phyloP scores from a whole-genome alignment of 1,140 invertebrate genomes.

The Polyergus mexicanus region DNA sequence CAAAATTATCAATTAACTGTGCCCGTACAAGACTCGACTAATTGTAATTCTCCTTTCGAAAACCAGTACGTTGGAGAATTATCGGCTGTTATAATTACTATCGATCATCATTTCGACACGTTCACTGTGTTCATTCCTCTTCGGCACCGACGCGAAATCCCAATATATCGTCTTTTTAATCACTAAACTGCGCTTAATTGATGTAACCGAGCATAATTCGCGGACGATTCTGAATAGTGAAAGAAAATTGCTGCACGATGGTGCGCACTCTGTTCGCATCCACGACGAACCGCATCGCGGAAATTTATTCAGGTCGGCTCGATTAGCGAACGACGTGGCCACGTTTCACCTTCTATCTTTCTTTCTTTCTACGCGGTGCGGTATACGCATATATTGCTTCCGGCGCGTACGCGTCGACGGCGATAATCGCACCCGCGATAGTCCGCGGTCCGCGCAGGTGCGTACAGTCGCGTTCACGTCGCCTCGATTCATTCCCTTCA shows the following conservation, averaged over 20 bases:
- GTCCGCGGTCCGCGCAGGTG: constrained; percentile 40
- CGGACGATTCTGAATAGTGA: not conserved
- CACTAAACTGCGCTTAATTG: not conserved
- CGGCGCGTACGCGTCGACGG: constrained; percentile 35
- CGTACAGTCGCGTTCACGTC: not conserved
- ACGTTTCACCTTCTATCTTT: constrained; percentile 43
- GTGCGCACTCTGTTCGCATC: not conserved
- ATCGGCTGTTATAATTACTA: not conserved
- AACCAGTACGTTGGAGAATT: too few species aligned
- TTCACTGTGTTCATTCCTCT: not conserved
- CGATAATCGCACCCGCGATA: constrained; percentile 53
- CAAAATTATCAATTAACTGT: constrained; percentile 9
- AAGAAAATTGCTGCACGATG: constrained; percentile 6
- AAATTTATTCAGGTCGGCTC: not conserved
- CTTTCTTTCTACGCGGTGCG: constrained; percentile 32
- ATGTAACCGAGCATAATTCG: not conserved
- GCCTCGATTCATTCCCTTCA: not conserved
- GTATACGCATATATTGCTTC: constrained; percentile 5
- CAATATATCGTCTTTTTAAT: not conserved
- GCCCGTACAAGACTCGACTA: not conserved
- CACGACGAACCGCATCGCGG: not conserved
- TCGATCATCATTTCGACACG: not conserved
- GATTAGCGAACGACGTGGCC: constrained; percentile 41
- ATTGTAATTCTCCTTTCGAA: not conserved
- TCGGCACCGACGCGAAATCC: not conserved